Evolutionary conservation across 2,888 invertebrate species (phyloP).

Genomic region (Empis stercorea): DNA sequence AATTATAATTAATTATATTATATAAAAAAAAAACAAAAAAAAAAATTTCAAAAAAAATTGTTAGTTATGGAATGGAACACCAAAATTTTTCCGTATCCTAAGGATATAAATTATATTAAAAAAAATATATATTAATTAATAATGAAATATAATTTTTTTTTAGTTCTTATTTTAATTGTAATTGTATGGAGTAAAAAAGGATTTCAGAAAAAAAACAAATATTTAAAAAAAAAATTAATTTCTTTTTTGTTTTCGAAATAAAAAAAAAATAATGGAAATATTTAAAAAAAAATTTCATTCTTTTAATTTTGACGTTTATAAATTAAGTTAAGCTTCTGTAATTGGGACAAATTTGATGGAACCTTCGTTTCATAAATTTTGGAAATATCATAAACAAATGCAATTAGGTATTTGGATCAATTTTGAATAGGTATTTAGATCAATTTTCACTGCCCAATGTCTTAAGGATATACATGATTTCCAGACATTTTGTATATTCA

Average conservation of each 20-base stretch:
- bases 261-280: conserved; percentile 2
- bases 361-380: too few relatives aligned
- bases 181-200: conserved; percentile 2
- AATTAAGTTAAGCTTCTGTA: too few relatives aligned
- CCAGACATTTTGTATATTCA: too few relatives aligned
- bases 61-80: conserved; percentile 9
- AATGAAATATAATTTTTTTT: conserved; percentile 6
- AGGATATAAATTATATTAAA: conserved; percentile 9
- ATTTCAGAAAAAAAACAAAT: conserved; percentile 1
- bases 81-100: conserved; percentile 10
- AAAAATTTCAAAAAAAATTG: conserved; percentile 1
- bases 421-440: too few relatives aligned
- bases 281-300: not conserved
- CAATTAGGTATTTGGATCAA: too few relatives aligned
- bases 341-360: too few relatives aligned
- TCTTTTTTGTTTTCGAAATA: not conserved
- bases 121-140: conserved; percentile 3
- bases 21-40: not conserved
- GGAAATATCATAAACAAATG: too few relatives aligned
- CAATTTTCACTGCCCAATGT: too few relatives aligned
- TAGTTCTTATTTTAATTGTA: conserved; percentile 1
- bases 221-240: not conserved
- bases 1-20: too few relatives aligned
- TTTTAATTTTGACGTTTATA: not conserved
- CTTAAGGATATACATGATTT: too few relatives aligned